Evolutionary conservation across 2,888 invertebrate genomes (phyloP).

Genomic region (Hemicrepidius hirtus): DNA sequence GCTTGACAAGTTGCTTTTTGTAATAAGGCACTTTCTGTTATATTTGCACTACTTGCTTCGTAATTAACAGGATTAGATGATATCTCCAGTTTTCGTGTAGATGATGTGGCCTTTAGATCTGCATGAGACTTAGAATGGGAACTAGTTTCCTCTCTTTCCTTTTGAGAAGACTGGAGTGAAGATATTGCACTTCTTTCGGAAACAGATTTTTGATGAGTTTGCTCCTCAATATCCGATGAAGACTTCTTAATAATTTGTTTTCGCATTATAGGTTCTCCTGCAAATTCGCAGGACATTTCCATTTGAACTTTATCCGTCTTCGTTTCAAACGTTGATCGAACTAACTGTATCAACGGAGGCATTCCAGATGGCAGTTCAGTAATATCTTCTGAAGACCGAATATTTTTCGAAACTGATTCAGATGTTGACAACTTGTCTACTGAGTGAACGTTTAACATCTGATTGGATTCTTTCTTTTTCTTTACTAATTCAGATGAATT

Average conservation of each 20-base stretch:
- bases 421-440: slow-evolving; percentile 27
- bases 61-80: neutral
- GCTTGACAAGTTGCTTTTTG: slow-evolving; percentile 55
- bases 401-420: slow-evolving; percentile 37
- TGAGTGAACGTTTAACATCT: slow-evolving; percentile 11
- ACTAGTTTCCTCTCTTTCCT: neutral
- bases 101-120: neutral
- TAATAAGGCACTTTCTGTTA: slow-evolving; percentile 42
- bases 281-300: slow-evolving; percentile 48
- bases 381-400: slow-evolving; percentile 38
- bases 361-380: slow-evolving; percentile 27
- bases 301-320: slow-evolving; percentile 48
- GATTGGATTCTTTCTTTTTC: slow-evolving; percentile 26
- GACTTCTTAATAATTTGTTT: slow-evolving; percentile 42
- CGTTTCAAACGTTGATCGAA: slow-evolving; percentile 44
- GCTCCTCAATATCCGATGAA: slow-evolving; percentile 49
- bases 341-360: slow-evolving; percentile 42
- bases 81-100: neutral
- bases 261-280: slow-evolving; percentile 27
- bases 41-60: neutral
- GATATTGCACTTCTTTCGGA: neutral
- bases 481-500: slow-evolving; percentile 9
- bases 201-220: slow-evolving; percentile 29
- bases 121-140: neutral
- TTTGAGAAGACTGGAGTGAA: neutral